Percentiles rank a stretch among this genome's conserved stretches.
Conservation (phyloP, 2,888 invertebrate genomes). For the Lysandra bellargus region DNA sequence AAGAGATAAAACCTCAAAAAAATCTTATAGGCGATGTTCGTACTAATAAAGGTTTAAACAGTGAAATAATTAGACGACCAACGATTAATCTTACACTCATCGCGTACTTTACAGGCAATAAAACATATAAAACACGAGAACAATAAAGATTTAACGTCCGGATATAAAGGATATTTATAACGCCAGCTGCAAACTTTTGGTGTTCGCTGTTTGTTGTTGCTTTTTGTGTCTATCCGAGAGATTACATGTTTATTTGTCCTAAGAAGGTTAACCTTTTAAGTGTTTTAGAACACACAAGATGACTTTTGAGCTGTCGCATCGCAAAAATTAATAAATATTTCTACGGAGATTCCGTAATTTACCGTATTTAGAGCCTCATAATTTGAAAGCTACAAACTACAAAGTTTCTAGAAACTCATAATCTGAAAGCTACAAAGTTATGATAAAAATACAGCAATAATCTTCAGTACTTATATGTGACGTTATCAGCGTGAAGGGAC, state of each 20-base stretch:
- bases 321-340: slow-evolving; percentile 10
- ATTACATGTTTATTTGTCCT: slow-evolving; percentile 55
- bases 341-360: too few relatives aligned
- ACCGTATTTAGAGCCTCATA: too few relatives aligned
- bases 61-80: neutral
- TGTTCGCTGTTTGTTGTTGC: slow-evolving; percentile 68
- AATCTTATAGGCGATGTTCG: too few relatives aligned
- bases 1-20: too few relatives aligned
- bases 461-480: too few relatives aligned
- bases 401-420: too few relatives aligned
- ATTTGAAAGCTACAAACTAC: too few relatives aligned
- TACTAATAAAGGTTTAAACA: neutral
- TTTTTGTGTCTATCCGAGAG: slow-evolving; percentile 65
- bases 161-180: slow-evolving; percentile 79
- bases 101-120: slow-evolving; percentile 33
- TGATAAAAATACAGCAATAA: too few relatives aligned
- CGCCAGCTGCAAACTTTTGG: slow-evolving; percentile 79
- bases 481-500: too few relatives aligned
- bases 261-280: slow-evolving; percentile 43
- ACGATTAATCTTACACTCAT: slow-evolving; percentile 11
- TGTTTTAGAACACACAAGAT: slow-evolving; percentile 55
- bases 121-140: slow-evolving; percentile 46
- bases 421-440: too few relatives aligned
- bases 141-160: slow-evolving; percentile 76
- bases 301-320: slow-evolving; percentile 33